Conservation (phyloP, 2,888 invertebrate genomes). For the Tiphia femorata region DNA sequence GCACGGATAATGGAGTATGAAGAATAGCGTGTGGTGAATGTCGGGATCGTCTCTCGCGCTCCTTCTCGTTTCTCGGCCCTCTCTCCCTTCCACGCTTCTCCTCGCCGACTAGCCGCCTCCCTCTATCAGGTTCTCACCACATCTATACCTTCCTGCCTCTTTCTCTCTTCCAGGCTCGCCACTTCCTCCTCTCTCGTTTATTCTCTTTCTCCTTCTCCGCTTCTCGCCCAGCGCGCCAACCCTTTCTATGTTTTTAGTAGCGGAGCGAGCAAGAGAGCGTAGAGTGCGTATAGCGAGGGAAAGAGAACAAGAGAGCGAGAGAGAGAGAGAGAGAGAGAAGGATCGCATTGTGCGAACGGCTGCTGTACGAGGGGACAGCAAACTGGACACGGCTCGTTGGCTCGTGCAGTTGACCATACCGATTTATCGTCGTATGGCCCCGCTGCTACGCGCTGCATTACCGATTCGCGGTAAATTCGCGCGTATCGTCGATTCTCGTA, state of each 20-base stretch:
- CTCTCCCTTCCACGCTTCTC: conserved; percentile 22
- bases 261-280: no score
- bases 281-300: neutral
- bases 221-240: neutral
- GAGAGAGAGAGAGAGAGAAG: neutral
- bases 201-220: no score
- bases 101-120: neutral
- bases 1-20: conserved; percentile 65
- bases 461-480: conserved; percentile 51
- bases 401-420: conserved; percentile 57
- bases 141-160: neutral
- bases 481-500: conserved; percentile 28
- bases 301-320: neutral
- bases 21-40: conserved; percentile 59
- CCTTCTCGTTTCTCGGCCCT: conserved; percentile 19
- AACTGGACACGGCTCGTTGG: conserved; percentile 61
- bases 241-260: neutral
- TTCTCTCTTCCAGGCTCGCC: neutral
- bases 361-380: conserved; percentile 29
- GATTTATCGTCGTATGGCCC: conserved; percentile 56
- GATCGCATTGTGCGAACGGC: conserved; percentile 6
- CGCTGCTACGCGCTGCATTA: conserved; percentile 33
- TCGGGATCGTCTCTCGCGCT: conserved; percentile 36
- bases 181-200: neutral
- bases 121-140: neutral